Base-by-base conservation (phyloP, 2,888 invertebrate species). In the Andrena haemorrhoa region DNA sequence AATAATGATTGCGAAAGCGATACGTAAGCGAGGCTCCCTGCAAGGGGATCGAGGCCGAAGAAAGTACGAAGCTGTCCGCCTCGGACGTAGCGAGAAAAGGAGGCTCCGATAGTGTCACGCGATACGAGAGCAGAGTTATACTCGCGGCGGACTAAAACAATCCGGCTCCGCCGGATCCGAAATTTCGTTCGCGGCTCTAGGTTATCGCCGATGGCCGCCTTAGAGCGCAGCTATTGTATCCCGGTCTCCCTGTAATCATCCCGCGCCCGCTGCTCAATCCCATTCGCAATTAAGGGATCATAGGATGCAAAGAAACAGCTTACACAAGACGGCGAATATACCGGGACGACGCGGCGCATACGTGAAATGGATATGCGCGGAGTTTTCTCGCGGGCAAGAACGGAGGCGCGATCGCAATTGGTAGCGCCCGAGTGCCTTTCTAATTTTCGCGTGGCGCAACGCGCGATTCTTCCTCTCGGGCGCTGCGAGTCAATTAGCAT, bases 361-460 rank as follows among this genome's bases (percentile, higher is more conserved):
- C 56, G 56, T 26, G 61, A 71, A 71, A 63, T 61, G 69, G 69
- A 76, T 64, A 75, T n/a, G n/a, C 68, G 75, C 61, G 56, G 26
- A 64, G 74, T 68, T 75, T 76, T 73, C 80, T 70, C 73, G 63
- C 69, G 35, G 69, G 75, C 60, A 76, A 86, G 82, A 84, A 84
- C 75, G 82, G 51, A 72, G 79, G 72, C 79, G 79, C 84, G 88
- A 87, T 87, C 76, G 86, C 84, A 82, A 88, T 87, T 86, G 86
- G 79, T 82, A 84, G 84, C 47, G 75, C n/a, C n/a, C 75, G 72
- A 84, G 73, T 80, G 86, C 88, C 89, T 89, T 89, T 89, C 89
- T 86, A 88, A 88, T 88, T 89, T 88, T 88, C 88, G 83, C 82
- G 63, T 86, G 86, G 80, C 85, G 88, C 83, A 88, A 88, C 83